A percentile compares a stretch with the other conserved stretches of the same genome.
These are phyloP conservation scores for Amphiprion ocellaris DNA, from an alignment of 2,113 vertebrate species.

Conservation along the genomic window DNA sequence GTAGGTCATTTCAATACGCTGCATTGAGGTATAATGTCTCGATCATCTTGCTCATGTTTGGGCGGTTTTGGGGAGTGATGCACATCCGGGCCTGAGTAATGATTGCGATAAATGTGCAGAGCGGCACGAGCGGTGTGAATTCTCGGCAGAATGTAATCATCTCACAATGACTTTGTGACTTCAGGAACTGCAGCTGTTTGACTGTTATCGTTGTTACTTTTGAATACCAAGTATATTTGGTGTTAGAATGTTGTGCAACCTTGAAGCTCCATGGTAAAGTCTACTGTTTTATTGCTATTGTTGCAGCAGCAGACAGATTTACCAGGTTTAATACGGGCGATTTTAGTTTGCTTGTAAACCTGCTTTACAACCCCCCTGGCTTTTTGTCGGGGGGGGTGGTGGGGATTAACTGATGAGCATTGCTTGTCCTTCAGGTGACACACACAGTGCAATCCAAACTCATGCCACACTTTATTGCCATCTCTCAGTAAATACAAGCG, in stretches of 20 bases:
- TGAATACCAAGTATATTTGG: conserved; percentile 48
- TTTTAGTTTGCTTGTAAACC: conserved; percentile 81
- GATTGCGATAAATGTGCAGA: conserved; percentile 66
- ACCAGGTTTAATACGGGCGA: conserved; percentile 73
- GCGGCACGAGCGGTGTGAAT: conserved; percentile 20
- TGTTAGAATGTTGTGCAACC: conserved; percentile 48
- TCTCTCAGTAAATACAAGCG: conserved; percentile 49
- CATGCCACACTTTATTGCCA: conserved; percentile 67
- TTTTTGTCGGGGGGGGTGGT: conserved; percentile 60
- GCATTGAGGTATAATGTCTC: conserved; percentile 40
- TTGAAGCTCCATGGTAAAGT: conserved; percentile 66
- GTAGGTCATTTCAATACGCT: conserved; percentile 64
- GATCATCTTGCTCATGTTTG: conserved; percentile 55
- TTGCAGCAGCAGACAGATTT: conserved; percentile 77
- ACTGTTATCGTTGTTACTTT: conserved; percentile 59
- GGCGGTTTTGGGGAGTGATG: conserved; percentile 49
- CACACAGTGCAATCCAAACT: conserved; percentile 67
- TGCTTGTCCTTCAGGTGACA: conserved; percentile 82
- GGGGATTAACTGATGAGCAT: conserved; percentile 76
- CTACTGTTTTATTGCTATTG: conserved; percentile 72
- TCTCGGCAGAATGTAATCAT: conserved; percentile 70
- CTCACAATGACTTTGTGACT: conserved; percentile 70
- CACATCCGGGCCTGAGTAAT: conserved; percentile 46
- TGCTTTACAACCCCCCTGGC: conserved; percentile 74
- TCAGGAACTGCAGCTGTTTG: conserved; percentile 48